Evolutionary conservation across 37 sponge, comb jelly and placozoan genomes (phyloP), one percentile per base, ranked within the genome.

Genomic region (Bolinopsis microptera): DNA sequence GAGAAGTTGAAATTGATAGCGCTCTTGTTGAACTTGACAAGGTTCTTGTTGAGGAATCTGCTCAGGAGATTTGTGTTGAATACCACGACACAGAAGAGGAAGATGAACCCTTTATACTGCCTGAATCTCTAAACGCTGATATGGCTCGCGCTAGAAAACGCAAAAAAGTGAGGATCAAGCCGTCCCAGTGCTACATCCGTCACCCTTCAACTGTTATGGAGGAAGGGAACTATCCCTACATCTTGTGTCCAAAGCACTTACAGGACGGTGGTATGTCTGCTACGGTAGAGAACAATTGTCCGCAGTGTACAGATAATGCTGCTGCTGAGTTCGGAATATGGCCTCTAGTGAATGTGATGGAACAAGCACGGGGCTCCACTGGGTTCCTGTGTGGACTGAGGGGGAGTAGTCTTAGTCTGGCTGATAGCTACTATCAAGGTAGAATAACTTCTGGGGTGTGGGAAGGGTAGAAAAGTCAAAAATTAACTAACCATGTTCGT

Each of bases 351-450:
- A n/a, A 41, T 9, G 27, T 39, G 61, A 86, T 41, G 90, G 90
- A 86, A 30, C 61, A 41, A 40, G 90, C 90, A 0, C n/a, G 90
- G 61, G 90, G 90, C 3, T 86, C 90, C 0, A 86, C 90, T 9
- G 90, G 90, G 36, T 86, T 86, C 30, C 90, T 86, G 27, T 41
- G 27, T 23, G 90, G 90, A n/a, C 61, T 86, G 61, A 39, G 90
- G 61, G 90, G 90, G 1, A 86, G 90, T 86, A 86, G 61, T 27
- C 35, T 86, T 8, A 86, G 90, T 86, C 90, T 86, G 40, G 90
- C 90, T 23, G 90, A 86, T 86, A 86, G 90, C 39, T 86, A 86
- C 36, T 86, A 86, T 41, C 61, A 86, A 86, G 90, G 90, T 86
- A 86, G 90, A 35, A 0, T 24, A 3, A 67, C 21, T 13, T 13